phyloP scores from a whole-genome alignment of 2,888 invertebrate genomes.

The Drosophila helvetica region DNA sequence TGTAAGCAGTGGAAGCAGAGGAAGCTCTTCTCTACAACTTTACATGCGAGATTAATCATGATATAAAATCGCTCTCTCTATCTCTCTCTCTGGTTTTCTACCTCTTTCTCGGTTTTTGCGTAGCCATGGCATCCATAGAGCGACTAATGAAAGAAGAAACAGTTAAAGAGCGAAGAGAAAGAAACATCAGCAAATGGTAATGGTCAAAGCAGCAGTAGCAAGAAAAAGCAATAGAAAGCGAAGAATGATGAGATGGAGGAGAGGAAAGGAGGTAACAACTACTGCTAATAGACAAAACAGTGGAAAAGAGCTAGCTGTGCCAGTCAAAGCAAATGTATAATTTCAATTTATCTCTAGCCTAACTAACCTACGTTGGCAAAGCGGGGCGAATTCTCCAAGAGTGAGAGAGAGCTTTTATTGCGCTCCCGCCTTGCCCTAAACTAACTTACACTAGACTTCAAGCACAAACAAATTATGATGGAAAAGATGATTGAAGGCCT shows the following conservation, averaged over 20 bases:
- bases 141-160: constrained; percentile 21
- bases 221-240: background rate
- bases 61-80: constrained; percentile 19
- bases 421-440: too few species aligned
- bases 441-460: too few species aligned
- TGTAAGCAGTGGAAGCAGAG: background rate
- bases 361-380: too few species aligned
- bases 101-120: background rate
- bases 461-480: too few species aligned
- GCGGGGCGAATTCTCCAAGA: too few species aligned
- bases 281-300: constrained; percentile 1
- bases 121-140: constrained; percentile 1
- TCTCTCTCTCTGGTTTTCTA: background rate
- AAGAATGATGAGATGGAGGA: background rate
- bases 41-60: constrained; percentile 39
- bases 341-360: too few species aligned
- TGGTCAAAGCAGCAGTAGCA: background rate
- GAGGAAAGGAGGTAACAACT: background rate
- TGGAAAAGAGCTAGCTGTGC: too few species aligned
- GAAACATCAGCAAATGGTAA: constrained; percentile 10
- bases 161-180: constrained; percentile 18
- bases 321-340: background rate
- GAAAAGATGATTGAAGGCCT: too few species aligned
- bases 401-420: too few species aligned
- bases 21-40: constrained; percentile 13